Evolutionary conservation across 2,888 invertebrate genomes (phyloP).

Genomic region (Metopia argyrocephala): DNA sequence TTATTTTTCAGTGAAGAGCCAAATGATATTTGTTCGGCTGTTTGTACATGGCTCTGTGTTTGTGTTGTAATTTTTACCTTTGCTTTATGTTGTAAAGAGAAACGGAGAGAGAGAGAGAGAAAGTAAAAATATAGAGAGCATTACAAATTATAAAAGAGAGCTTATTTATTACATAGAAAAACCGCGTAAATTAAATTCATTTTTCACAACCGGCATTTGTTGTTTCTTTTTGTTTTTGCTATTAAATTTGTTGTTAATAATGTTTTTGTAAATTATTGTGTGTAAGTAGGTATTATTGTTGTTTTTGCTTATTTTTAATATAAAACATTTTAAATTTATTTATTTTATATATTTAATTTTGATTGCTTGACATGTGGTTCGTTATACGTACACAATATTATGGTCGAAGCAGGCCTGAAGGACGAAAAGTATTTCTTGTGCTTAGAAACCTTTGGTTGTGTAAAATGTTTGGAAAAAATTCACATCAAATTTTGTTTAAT

Average conservation of each 20-base stretch:
- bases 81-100: constrained; percentile 20
- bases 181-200: constrained; percentile 31
- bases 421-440: too few relatives aligned
- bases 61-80: not conserved
- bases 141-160: too few relatives aligned
- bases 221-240: not conserved
- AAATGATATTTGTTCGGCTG: constrained; percentile 1
- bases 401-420: too few relatives aligned
- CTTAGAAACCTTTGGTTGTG: too few relatives aligned
- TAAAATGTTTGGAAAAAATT: too few relatives aligned
- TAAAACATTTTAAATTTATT: too few relatives aligned
- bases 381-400: too few relatives aligned
- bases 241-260: not conserved
- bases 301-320: not conserved
- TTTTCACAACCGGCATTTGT: constrained; percentile 62
- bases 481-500: too few relatives aligned
- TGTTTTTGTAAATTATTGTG: not conserved
- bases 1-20: constrained; percentile 4
- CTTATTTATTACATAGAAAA: constrained; percentile 31
- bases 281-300: not conserved
- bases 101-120: constrained; percentile 9
- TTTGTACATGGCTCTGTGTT: not conserved
- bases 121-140: too few relatives aligned
- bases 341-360: too few relatives aligned
- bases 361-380: too few relatives aligned